Evolutionary conservation across 2,888 invertebrate genomes (phyloP).

Genomic region (Lasiommata megera): DNA sequence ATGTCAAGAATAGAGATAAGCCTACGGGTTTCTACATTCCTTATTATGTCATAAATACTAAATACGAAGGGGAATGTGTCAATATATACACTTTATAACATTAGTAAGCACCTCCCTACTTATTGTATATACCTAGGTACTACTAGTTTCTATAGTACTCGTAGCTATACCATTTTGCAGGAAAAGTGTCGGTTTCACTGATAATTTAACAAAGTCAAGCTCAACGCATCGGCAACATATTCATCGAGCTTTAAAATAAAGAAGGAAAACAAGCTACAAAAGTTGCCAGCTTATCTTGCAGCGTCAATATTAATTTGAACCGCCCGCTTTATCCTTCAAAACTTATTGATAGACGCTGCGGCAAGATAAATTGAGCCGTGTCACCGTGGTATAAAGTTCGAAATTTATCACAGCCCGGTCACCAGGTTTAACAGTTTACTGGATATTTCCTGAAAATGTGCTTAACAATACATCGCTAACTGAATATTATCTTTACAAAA

Average conservation of each 20-base stretch:
- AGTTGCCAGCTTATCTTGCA: conserved; percentile 20
- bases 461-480: background rate
- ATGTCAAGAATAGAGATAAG: no score
- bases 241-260: conserved; percentile 10
- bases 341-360: conserved; percentile 21
- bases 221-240: background rate
- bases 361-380: conserved; percentile 22
- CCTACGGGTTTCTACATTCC: no score
- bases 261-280: conserved; percentile 18
- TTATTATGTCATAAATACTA: no score
- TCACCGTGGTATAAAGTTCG: conserved; percentile 17
- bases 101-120: no score
- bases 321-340: conserved; percentile 23
- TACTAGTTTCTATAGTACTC: no score
- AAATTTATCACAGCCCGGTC: conserved; percentile 16
- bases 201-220: background rate
- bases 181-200: background rate
- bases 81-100: no score
- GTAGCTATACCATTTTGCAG: no score
- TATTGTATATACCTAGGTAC: no score
- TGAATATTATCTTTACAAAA: background rate
- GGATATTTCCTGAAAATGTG: background rate
- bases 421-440: background rate
- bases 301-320: conserved; percentile 24
- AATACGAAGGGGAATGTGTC: no score